These are phyloP conservation scores for Thelaira solivaga DNA, from an alignment of 2,888 invertebrate genomes.

Conservation along the genomic window DNA sequence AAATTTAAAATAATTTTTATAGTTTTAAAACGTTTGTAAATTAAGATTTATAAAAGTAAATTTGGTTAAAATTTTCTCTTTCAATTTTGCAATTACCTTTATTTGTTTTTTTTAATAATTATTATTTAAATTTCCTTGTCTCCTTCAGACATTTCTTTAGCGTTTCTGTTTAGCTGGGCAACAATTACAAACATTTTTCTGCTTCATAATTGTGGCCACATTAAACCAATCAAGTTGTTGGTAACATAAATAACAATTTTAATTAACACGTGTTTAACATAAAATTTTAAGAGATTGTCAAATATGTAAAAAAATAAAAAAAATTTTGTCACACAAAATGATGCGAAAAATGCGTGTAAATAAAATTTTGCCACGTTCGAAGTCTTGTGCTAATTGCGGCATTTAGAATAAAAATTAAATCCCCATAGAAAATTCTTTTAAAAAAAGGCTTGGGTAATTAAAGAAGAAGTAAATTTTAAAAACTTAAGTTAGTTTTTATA, in stretches of 20 bases:
- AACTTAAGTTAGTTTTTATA: no score
- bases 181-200: background rate
- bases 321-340: background rate
- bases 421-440: conserved; percentile 3
- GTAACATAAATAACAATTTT: background rate
- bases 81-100: no score
- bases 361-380: background rate
- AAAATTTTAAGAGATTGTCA: conserved; percentile 47
- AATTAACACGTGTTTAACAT: conserved; percentile 47
- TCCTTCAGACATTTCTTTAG: no score
- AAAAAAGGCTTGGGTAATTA: no score
- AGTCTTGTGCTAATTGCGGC: conserved; percentile 19
- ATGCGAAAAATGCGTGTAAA: conserved; percentile 6
- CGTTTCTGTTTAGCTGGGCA: no score
- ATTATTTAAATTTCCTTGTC: background rate
- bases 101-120: no score
- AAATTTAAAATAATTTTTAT: no score
- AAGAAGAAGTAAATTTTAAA: no score
- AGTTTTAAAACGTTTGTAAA: no score
- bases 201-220: conserved; percentile 7
- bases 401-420: background rate
- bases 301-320: conserved; percentile 8
- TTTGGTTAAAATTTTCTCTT: no score
- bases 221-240: background rate
- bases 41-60: no score